Conservation (phyloP, 2,888 invertebrate species). For the Crocallis elinguaria region DNA sequence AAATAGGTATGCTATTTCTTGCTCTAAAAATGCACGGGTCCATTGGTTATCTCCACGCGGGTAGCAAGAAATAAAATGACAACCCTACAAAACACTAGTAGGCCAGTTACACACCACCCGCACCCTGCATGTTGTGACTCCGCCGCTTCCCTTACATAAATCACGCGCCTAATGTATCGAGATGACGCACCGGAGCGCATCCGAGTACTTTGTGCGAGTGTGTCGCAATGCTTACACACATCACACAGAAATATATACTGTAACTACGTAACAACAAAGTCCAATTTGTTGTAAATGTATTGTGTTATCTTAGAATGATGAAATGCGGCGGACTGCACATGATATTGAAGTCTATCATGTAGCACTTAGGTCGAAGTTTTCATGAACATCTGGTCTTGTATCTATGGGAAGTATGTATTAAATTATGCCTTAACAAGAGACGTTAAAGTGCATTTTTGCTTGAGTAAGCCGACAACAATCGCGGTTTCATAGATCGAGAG, state of each 20-base stretch:
- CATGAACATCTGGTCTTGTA: background rate
- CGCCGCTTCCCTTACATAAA: slow-evolving; percentile 76
- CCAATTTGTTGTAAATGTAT: slow-evolving; percentile 8
- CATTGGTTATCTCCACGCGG: too few relatives aligned
- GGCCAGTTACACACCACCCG: slow-evolving; percentile 46
- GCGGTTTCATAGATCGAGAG: slow-evolving; percentile 56
- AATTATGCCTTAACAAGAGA: slow-evolving; percentile 13
- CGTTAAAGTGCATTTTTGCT: slow-evolving; percentile 41
- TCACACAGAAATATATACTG: slow-evolving; percentile 26
- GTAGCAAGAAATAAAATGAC: too few relatives aligned
- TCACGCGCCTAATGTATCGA: slow-evolving; percentile 83
- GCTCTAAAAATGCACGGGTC: too few relatives aligned
- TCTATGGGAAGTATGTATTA: background rate
- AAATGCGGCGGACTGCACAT: background rate
- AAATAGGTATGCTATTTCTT: too few relatives aligned
- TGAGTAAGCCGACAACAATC: slow-evolving; percentile 44
- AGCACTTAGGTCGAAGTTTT: slow-evolving; percentile 10
- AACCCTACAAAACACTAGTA: slow-evolving; percentile 53
- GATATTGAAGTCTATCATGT: slow-evolving; percentile 8
- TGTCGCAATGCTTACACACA: slow-evolving; percentile 51
- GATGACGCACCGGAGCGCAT: slow-evolving; percentile 66
- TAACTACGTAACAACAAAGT: slow-evolving; percentile 11
- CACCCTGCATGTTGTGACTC: slow-evolving; percentile 78
- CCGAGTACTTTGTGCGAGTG: slow-evolving; percentile 46
- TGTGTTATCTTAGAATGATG: background rate